Conservation (phyloP, 2,797 vertebrate species). For the Myotis vivesi region DNA sequence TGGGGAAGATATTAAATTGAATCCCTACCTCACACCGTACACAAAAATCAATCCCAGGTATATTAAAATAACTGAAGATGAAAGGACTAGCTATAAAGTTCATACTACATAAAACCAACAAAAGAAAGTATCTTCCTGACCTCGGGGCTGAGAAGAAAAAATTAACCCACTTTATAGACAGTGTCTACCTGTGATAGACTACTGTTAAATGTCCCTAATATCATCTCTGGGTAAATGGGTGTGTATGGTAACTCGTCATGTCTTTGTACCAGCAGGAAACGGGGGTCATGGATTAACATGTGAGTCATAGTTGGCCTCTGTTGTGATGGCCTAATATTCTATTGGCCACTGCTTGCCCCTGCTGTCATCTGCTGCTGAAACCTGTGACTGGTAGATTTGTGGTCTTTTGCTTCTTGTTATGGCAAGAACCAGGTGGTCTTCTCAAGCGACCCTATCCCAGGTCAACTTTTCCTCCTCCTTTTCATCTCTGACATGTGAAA, state of each 20-base stretch:
- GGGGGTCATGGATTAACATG: not conserved
- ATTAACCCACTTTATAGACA: not conserved
- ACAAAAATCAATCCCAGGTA: not conserved
- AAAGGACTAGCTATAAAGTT: not conserved
- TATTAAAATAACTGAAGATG: not conserved
- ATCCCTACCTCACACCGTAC: conserved; percentile 44
- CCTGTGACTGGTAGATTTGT: not conserved
- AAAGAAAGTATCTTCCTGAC: not conserved
- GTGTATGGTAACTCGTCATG: not conserved
- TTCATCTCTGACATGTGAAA: not conserved
- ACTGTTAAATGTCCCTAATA: not conserved
- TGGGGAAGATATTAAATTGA: not conserved
- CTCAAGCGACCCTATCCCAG: not conserved
- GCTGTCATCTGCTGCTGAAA: not conserved
- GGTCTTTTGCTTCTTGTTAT: not conserved
- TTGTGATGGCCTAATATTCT: not conserved
- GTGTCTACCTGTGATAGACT: not conserved
- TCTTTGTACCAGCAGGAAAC: not conserved
- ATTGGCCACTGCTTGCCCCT: not conserved
- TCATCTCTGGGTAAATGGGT: not conserved
- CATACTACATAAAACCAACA: not conserved
- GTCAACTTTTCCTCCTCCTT: not conserved
- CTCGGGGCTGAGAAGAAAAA: not conserved
- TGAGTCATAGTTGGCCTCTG: not conserved
- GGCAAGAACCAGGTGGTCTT: not conserved